Base-by-base conservation (phyloP, 2,797 vertebrate species). In the Ctenopoma multispine region DNA sequence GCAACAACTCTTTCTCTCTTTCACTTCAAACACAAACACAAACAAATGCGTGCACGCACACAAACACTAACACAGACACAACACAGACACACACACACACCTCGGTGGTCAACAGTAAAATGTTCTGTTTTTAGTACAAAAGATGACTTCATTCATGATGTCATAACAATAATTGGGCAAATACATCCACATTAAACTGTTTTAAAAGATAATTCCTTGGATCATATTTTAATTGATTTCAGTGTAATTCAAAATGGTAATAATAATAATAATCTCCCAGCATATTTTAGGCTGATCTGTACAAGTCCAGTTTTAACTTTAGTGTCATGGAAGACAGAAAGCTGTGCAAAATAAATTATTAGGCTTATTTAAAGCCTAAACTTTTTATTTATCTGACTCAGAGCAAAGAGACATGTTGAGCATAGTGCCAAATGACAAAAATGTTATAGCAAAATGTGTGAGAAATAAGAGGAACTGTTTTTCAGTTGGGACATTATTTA, bases 1-100 rank as follows among this genome's bases (percentile, higher is more conserved):
- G 90, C 91, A 93, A 86, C 86, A 70, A 82, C 86, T 88, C 85
- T 87, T 78, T 63, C 87, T 75, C 71, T 75, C 72, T 67, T 68
- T 79, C 69, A 69, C 57, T 68, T 80, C 56, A 70, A 73, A 77
- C 66, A 71, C 58, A 72, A 5, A 1, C 51, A 72, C 41, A 8
- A 36, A 46, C 60, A 31, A 31, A 66, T 36, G 34, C 49, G 63
- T 20, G 14, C 15, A 48, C 51, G 40, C 46, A 62, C 54, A 46
- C 51, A 53, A 31, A 69, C 56, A 54, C 31, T 53, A 1, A 44
- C 29, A 40, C 51, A 59, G 49, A 27, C 64, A 63, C 15, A 48
- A 27, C 64, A 63, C 15, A 48, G 43, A 36, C 47, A 49, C 51
- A 56, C 38, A 69, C 56, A 54, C 31, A 60, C 1, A 44, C 13